Percentiles rank a stretch among this genome's conserved stretches.
Conservation (phyloP, 2,888 invertebrate species). For the Hyles lineata region DNA sequence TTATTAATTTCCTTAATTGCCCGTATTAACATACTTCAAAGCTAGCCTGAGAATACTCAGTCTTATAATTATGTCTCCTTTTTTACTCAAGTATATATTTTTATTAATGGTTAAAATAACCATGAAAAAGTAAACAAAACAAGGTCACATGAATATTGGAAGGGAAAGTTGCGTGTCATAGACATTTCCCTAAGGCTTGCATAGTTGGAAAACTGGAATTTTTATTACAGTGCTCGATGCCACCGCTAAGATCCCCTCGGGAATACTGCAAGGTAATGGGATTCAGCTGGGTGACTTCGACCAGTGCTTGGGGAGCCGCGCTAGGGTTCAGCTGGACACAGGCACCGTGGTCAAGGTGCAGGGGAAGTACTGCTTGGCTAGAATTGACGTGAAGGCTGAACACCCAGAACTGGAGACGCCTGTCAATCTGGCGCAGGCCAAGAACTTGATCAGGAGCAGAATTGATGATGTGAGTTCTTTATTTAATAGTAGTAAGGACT, state of each 20-base stretch:
- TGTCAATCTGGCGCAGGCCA: constrained; percentile 87
- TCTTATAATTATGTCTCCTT: too few species aligned
- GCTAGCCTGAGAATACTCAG: too few species aligned
- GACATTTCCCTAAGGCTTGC: constrained; percentile 43
- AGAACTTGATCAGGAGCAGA: constrained; percentile 86
- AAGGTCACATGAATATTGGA: constrained; percentile 11
- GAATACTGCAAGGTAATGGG: constrained; percentile 88
- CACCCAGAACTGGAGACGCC: constrained; percentile 85
- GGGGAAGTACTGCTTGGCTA: constrained; percentile 89
- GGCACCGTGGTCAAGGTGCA: constrained; percentile 86
- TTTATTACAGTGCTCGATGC: constrained; percentile 88
- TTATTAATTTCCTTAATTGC: too few species aligned
- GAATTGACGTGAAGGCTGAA: constrained; percentile 86
- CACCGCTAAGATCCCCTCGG: constrained; percentile 88
- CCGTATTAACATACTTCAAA: too few species aligned
- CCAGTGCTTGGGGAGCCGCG: constrained; percentile 86
- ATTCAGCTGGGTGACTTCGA: constrained; percentile 90
- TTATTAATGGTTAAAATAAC: background rate
- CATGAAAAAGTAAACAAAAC: background rate
- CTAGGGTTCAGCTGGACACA: constrained; percentile 85
- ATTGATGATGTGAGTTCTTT: constrained; percentile 85
- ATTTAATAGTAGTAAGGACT: background rate
- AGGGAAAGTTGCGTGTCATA: constrained; percentile 28
- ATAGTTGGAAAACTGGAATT: constrained; percentile 59
- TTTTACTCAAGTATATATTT: background rate